A percentile compares a stretch with the other conserved stretches of the same genome.
Conservation (phyloP, 2,888 invertebrate genomes). For the Drosophila meridiana region DNA sequence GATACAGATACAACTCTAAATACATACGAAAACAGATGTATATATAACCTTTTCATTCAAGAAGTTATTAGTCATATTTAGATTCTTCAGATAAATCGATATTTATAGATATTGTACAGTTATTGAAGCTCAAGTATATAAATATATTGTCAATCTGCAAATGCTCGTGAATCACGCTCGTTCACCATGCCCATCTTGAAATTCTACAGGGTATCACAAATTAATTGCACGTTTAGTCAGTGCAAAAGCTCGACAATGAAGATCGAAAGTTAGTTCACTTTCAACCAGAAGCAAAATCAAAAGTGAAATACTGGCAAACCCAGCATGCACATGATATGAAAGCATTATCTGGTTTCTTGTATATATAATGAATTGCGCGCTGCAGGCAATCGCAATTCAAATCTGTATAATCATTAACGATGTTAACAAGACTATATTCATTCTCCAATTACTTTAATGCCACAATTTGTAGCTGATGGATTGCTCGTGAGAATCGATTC, state of each 20-base stretch:
- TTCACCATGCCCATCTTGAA: not conserved
- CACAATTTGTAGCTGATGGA: slow-evolving; percentile 20
- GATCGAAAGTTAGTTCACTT: slow-evolving; percentile 30
- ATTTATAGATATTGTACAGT: not conserved
- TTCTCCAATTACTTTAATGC: slow-evolving; percentile 22
- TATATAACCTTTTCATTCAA: not conserved
- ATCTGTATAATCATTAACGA: slow-evolving; percentile 12
- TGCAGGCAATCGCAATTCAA: slow-evolving; percentile 2
- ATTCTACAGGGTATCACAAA: not conserved
- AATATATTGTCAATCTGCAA: no score
- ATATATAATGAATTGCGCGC: slow-evolving; percentile 8
- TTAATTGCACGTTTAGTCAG: not conserved
- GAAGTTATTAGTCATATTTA: not conserved
- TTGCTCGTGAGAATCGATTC: slow-evolving; percentile 51
- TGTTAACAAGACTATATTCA: slow-evolving; percentile 15
- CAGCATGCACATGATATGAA: slow-evolving; percentile 3
- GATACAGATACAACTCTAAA: not conserved
- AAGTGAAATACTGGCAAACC: slow-evolving; percentile 5
- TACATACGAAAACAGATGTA: not conserved
- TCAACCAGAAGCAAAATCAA: slow-evolving; percentile 21
- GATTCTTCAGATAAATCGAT: not conserved
- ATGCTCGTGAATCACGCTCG: not conserved
- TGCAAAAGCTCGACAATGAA: slow-evolving; percentile 1
- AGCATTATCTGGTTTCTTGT: slow-evolving; percentile 1
- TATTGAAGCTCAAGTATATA: not conserved